Evolutionary conservation across 2,113 vertebrate species (phyloP).

Genomic region (Rhynchopsitta pachyrhyncha): DNA sequence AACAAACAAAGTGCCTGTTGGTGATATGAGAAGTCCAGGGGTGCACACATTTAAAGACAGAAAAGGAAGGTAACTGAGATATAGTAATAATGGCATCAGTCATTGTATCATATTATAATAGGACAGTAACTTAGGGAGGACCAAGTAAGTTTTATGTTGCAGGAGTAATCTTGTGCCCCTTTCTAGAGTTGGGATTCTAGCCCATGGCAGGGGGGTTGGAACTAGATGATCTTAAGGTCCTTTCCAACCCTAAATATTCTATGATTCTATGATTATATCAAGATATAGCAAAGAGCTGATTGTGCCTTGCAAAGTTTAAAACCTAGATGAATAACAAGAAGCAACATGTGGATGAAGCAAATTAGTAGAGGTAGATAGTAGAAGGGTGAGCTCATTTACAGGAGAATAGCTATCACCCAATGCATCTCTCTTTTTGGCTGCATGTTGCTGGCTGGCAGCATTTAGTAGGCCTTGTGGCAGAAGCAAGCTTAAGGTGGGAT

Average conservation of each 20-base stretch:
- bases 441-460: neutral
- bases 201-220: no score
- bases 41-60: neutral
- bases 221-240: no score
- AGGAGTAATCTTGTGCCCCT: neutral
- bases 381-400: conserved; percentile 10
- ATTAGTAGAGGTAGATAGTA: neutral
- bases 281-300: neutral
- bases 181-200: neutral
- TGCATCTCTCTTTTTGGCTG: neutral
- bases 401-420: neutral
- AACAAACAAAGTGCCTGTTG: neutral
- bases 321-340: neutral
- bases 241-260: no score
- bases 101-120: neutral
- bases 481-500: neutral
- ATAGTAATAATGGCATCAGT: neutral
- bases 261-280: neutral
- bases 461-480: neutral
- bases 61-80: neutral
- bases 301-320: neutral
- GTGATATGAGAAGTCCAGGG: neutral
- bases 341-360: neutral
- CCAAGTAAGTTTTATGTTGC: neutral
- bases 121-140: neutral